A percentile compares a stretch with the other conserved stretches of the same genome.
Evolutionary conservation across 2,888 invertebrate genomes (phyloP).

Genomic region (Sussaba pulchella): DNA sequence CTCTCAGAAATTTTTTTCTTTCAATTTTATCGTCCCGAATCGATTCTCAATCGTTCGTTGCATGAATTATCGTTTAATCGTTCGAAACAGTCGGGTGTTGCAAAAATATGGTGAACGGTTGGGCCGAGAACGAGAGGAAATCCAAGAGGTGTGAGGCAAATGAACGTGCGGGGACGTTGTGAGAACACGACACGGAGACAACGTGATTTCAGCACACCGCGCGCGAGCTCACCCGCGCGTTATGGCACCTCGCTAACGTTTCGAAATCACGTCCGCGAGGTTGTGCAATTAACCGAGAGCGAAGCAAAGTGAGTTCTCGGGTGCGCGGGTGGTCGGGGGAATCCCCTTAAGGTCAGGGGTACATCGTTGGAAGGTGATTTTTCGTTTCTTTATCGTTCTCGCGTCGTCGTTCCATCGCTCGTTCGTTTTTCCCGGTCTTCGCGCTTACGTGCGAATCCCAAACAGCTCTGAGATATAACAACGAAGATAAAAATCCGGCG

Average conservation of each 20-base stretch:
- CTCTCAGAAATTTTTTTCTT: too few species aligned
- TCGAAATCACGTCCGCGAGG: constrained; percentile 78
- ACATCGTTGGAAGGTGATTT: constrained; percentile 71
- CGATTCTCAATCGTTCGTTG: not conserved
- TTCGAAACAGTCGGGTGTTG: not conserved
- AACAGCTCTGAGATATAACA: not conserved
- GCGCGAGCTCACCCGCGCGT: constrained; percentile 13
- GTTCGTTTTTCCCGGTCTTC: not conserved
- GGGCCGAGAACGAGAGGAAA: too few species aligned
- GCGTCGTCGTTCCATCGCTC: not conserved
- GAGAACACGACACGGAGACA: constrained; percentile 42
- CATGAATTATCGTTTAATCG: not conserved
- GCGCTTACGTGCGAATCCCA: constrained; percentile 25
- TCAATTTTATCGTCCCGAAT: too few species aligned
- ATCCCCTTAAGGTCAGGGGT: constrained; percentile 81
- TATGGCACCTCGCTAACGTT: constrained; percentile 70
- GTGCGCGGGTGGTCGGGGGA: constrained; percentile 57
- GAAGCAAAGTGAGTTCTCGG: constrained; percentile 42
- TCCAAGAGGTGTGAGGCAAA: constrained; percentile 29
- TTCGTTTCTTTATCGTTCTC: constrained; percentile 27
- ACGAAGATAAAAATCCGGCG: too few species aligned
- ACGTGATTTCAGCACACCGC: constrained; percentile 58
- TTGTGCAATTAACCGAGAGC: constrained; percentile 78
- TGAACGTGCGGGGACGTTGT: constrained; percentile 12
- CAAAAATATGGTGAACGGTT: not conserved